A percentile compares a stretch with the other conserved stretches of the same genome.
phyloP scores from a whole-genome alignment of 2,888 invertebrate species.

The Eupithecia vulgata region DNA sequence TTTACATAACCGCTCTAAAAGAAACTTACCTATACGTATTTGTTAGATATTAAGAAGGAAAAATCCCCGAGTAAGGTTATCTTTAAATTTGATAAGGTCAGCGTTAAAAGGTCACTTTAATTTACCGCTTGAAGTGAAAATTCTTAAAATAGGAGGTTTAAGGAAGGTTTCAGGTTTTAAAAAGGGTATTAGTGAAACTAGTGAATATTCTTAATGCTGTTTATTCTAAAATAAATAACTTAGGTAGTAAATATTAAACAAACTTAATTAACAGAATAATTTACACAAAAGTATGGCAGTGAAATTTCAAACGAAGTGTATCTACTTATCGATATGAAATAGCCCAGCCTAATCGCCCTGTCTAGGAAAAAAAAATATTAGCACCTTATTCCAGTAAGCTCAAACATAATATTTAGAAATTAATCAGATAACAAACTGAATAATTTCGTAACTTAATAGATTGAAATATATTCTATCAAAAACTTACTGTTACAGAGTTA shows the following conservation, averaged over 20 bases:
- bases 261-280: background rate
- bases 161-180: background rate
- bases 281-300: background rate
- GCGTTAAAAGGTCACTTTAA: background rate
- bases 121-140: background rate
- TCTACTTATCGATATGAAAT: background rate
- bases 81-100: background rate
- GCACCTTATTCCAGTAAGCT: background rate
- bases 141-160: background rate
- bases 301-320: background rate
- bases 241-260: conserved; percentile 11
- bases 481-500: background rate
- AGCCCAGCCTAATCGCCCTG: background rate
- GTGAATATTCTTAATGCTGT: conserved; percentile 19
- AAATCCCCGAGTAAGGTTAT: background rate
- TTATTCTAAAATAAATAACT: conserved; percentile 29
- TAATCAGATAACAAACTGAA: background rate
- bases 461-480: background rate
- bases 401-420: background rate
- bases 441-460: background rate
- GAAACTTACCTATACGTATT: background rate
- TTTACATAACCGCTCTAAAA: background rate
- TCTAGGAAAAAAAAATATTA: no score
- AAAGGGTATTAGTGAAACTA: background rate
- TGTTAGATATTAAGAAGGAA: background rate